Conservation (phyloP, 1,140 invertebrate species). For the Centruroides vittatus region DNA sequence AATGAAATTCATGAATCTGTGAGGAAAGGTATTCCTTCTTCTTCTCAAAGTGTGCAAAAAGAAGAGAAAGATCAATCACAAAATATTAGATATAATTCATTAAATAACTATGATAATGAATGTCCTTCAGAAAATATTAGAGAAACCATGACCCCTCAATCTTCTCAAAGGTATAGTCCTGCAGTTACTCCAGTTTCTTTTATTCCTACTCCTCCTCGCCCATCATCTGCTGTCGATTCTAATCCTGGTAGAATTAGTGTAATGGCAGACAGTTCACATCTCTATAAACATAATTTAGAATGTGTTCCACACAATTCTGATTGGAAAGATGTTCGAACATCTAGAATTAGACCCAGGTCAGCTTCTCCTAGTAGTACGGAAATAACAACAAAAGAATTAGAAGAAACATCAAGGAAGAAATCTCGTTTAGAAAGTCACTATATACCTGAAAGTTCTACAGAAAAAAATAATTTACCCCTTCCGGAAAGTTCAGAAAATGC, state of each 20-base stretch:
- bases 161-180: constrained; percentile 5
- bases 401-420: constrained; percentile 6
- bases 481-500: neutral
- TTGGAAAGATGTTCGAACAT: constrained; percentile 7
- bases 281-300: constrained; percentile 11
- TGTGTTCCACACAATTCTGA: constrained; percentile 6
- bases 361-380: constrained; percentile 13
- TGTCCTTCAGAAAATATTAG: no score
- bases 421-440: constrained; percentile 10
- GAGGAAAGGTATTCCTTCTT: neutral
- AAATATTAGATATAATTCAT: neutral
- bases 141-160: no score
- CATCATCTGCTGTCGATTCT: constrained; percentile 8
- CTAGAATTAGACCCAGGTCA: constrained; percentile 8
- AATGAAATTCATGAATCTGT: constrained; percentile 4
- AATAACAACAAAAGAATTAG: neutral
- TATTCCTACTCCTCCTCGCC: constrained; percentile 5
- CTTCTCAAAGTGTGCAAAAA: neutral
- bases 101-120: no score
- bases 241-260: no score
- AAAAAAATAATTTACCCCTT: constrained; percentile 5
- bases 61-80: neutral
- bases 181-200: constrained; percentile 6
- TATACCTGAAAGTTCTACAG: constrained; percentile 18
- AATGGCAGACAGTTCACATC: no score